A percentile compares a stretch with the other conserved stretches of the same genome.
Conservation (phyloP, 2,113 vertebrate genomes). For the Toxostoma redivivum region DNA sequence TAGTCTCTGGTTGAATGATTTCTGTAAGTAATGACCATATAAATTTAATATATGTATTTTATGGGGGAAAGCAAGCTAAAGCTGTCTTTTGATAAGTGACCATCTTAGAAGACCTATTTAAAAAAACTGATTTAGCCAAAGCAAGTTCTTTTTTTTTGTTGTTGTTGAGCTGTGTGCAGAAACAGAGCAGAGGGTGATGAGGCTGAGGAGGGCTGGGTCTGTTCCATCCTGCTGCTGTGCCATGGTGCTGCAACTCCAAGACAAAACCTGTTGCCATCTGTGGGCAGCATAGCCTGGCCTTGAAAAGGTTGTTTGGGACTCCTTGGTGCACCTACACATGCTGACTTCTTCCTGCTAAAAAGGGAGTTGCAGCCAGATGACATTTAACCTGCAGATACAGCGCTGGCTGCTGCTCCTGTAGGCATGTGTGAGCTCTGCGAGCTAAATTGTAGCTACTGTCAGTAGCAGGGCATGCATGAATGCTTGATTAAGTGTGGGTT, state of each 20-base stretch:
- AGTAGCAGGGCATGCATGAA: background rate
- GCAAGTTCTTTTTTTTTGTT: background rate
- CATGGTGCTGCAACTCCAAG: background rate
- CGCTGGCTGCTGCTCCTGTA: background rate
- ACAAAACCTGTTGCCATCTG: background rate
- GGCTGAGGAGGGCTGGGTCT: rapidly evolving
- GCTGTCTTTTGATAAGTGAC: background rate
- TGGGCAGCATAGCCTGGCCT: background rate
- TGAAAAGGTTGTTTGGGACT: background rate
- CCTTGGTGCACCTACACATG: background rate
- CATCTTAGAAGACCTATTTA: background rate
- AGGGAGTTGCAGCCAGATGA: background rate
- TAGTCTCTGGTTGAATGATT: background rate
- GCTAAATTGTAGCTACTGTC: background rate
- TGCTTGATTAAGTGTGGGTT: rapidly evolving
- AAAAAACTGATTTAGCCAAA: background rate
- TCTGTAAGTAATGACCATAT: background rate
- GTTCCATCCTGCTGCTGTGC: rapidly evolving
- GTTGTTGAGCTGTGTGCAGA: background rate
- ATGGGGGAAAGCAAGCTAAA: background rate
- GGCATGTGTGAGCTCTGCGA: background rate
- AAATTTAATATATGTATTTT: background rate
- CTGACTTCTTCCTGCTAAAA: background rate
- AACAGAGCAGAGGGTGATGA: rapidly evolving
- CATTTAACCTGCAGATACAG: rapidly evolving